These are phyloP conservation scores for Neofelis nebulosa DNA, from an alignment of 2,113 vertebrate species.

Conservation along the genomic window DNA sequence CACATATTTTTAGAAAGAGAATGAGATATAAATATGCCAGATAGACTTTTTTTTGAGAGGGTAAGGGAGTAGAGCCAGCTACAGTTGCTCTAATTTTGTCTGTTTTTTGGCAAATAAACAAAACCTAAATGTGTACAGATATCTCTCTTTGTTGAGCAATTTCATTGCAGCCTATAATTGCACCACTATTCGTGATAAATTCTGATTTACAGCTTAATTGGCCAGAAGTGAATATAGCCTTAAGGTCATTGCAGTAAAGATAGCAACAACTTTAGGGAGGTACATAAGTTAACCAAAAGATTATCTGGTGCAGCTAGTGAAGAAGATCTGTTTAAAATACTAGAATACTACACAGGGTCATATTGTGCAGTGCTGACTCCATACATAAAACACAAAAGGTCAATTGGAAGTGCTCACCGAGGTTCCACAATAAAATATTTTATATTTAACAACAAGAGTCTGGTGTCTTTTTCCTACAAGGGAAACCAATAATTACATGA, in stretches of 20 bases:
- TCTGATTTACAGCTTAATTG: slow-evolving; percentile 81
- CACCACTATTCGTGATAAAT: slow-evolving; percentile 77
- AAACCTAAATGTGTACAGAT: slow-evolving; percentile 69
- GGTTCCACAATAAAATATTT: slow-evolving; percentile 65
- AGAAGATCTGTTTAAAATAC: slow-evolving; percentile 66
- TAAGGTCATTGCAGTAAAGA: slow-evolving; percentile 78
- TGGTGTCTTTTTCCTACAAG: slow-evolving; percentile 43
- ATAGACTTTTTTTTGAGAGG: background rate
- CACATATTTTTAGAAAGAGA: slow-evolving; percentile 10
- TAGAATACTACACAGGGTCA: slow-evolving; percentile 31
- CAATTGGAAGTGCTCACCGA: slow-evolving; percentile 66
- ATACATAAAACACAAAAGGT: slow-evolving; percentile 65
- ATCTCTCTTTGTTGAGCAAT: slow-evolving; percentile 74
- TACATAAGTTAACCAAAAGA: slow-evolving; percentile 61
- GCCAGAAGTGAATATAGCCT: slow-evolving; percentile 78
- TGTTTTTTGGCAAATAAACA: slow-evolving; percentile 74
- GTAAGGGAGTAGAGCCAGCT: background rate
- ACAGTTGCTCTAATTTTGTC: slow-evolving; percentile 62
- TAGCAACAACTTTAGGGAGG: slow-evolving; percentile 59
- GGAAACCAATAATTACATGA: slow-evolving; percentile 70
- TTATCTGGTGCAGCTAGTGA: background rate
- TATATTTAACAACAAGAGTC: slow-evolving; percentile 69
- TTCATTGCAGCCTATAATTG: slow-evolving; percentile 72
- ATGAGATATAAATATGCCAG: background rate
- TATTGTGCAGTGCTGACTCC: slow-evolving; percentile 43